Evolutionary conservation across 2,888 invertebrate genomes (phyloP).

Genomic region (Drosophila demipolita): DNA sequence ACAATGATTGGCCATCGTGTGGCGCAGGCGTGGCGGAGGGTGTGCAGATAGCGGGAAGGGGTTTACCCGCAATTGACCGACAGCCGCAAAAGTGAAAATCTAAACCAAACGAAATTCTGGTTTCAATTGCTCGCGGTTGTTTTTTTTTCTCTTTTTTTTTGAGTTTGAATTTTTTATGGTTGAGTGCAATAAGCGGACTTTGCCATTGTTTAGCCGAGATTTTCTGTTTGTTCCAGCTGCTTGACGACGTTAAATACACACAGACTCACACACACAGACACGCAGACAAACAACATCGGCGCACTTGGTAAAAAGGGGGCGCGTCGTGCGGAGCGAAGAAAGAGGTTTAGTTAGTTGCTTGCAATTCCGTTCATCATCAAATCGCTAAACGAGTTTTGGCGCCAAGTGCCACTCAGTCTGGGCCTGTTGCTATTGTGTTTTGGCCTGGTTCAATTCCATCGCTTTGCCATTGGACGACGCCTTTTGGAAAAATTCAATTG

Average conservation of each 20-base stretch:
- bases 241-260: conserved; percentile 72
- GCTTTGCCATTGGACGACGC: conserved; percentile 53
- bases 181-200: conserved; percentile 61
- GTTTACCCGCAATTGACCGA: conserved; percentile 45
- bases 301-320: background rate
- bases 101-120: conserved; percentile 80
- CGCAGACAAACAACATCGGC: background rate
- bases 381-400: conserved; percentile 64
- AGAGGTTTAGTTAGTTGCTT: conserved; percentile 28
- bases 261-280: conserved; percentile 13
- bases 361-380: conserved; percentile 47
- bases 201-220: conserved; percentile 75
- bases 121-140: conserved; percentile 79
- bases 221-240: conserved; percentile 78
- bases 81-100: conserved; percentile 78
- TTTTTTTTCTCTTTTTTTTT: conserved; percentile 27
- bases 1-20: conserved; percentile 35
- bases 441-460: conserved; percentile 73
- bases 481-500: conserved; percentile 55
- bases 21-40: background rate
- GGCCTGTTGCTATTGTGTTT: conserved; percentile 62
- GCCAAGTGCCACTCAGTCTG: conserved; percentile 72
- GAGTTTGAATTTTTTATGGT: conserved; percentile 43
- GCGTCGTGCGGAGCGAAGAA: background rate
- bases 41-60: background rate